Percentiles rank a stretch among this genome's conserved stretches.
phyloP scores from a whole-genome alignment of 2,113 vertebrate species.

The Isurus oxyrinchus region DNA sequence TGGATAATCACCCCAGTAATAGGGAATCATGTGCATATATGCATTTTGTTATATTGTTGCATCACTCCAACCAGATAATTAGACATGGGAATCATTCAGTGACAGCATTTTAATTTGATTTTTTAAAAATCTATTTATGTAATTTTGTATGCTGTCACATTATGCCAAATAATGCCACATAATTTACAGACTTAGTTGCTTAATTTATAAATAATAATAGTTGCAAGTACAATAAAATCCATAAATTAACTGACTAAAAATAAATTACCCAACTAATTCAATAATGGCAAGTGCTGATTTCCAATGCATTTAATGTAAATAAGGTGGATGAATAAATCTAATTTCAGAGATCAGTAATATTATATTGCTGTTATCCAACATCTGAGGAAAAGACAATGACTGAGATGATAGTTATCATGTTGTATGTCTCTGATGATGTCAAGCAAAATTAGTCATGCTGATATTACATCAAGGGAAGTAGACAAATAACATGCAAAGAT shows the following conservation, averaged over 20 bases:
- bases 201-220: conserved; percentile 34
- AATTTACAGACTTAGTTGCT: conserved; percentile 34
- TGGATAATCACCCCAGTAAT: conserved; percentile 36
- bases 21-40: conserved; percentile 31
- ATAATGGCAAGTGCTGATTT: conserved; percentile 28
- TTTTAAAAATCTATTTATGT: conserved; percentile 29
- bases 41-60: conserved; percentile 32
- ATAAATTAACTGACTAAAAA: conserved; percentile 33
- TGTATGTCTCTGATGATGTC: background rate
- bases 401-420: background rate
- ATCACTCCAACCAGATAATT: conserved; percentile 34
- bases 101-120: conserved; percentile 37
- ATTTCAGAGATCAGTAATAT: conserved; percentile 33
- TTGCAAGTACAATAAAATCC: conserved; percentile 24
- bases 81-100: conserved; percentile 32
- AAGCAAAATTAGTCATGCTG: conserved; percentile 12
- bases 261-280: conserved; percentile 35
- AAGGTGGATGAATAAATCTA: background rate
- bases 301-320: conserved; percentile 32
- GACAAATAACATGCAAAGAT: background rate
- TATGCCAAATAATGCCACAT: conserved; percentile 35
- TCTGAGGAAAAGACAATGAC: background rate
- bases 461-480: background rate
- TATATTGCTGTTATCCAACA: background rate
- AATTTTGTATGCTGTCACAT: conserved; percentile 33